Percentiles rank a stretch among this genome's conserved stretches.
phyloP scores from a whole-genome alignment of 2,113 vertebrate genomes.

The Aspidoscelis tigris region DNA sequence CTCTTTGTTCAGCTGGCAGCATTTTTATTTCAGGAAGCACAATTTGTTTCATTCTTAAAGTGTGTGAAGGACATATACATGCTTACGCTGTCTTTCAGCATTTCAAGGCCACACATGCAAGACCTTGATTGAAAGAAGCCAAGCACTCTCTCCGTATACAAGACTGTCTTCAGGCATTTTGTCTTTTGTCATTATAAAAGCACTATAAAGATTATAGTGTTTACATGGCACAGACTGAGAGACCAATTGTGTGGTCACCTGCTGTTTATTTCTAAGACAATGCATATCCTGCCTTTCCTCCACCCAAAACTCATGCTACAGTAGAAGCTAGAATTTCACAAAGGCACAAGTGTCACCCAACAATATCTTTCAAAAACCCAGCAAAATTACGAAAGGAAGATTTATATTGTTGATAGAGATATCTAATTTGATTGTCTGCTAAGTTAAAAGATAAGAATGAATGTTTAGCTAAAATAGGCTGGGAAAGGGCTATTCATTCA shows the following conservation, averaged over 20 bases:
- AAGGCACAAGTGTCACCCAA: background rate
- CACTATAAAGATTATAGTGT: background rate
- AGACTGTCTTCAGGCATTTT: background rate
- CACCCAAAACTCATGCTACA: background rate
- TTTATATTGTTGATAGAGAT: background rate
- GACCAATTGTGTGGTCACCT: background rate
- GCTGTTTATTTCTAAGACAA: background rate
- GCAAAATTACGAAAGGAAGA: background rate
- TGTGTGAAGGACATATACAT: background rate
- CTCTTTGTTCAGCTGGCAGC: background rate
- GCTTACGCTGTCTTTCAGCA: background rate
- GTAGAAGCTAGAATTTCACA: background rate
- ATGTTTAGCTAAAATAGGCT: too few relatives aligned
- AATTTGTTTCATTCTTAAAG: background rate
- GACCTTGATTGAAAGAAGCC: background rate
- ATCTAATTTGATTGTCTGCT: too few relatives aligned
- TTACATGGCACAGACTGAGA: constrained; percentile 1
- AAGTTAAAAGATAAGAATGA: too few relatives aligned
- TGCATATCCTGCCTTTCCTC: background rate
- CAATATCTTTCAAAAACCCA: background rate
- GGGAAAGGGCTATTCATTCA: too few relatives aligned
- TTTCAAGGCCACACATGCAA: constrained; percentile 3
- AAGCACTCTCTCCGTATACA: background rate
- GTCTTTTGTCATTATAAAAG: constrained; percentile 9
- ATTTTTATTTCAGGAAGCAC: background rate